phyloP scores from a whole-genome alignment of 92 coral and sea anemone genomes.

The Diadumene lineata region DNA sequence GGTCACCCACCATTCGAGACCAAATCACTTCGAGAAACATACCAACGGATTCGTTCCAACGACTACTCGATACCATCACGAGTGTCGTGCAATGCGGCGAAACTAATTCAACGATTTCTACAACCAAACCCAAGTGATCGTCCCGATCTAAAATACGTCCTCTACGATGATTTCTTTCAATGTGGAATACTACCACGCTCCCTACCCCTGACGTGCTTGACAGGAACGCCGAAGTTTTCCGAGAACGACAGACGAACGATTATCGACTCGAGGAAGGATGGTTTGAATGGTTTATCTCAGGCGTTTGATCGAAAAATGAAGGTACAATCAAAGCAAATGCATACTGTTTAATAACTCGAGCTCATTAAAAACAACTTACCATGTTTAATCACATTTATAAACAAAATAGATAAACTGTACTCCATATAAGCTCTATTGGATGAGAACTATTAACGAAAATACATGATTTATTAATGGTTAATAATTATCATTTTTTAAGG shows the following conservation, averaged over 20 bases:
- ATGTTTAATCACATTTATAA: too few relatives aligned
- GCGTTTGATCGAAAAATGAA: slow-evolving; percentile 74
- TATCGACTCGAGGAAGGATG: slow-evolving; percentile 51
- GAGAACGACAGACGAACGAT: slow-evolving; percentile 61
- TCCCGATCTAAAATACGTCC: slow-evolving; percentile 70
- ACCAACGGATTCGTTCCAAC: slow-evolving; percentile 83
- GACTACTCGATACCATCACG: slow-evolving; percentile 89
- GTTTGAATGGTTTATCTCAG: slow-evolving; percentile 55
- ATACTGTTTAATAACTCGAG: too few relatives aligned
- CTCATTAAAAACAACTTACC: too few relatives aligned
- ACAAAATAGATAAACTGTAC: too few relatives aligned
- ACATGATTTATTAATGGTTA: too few relatives aligned
- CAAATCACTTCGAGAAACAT: slow-evolving; percentile 86
- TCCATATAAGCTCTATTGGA: too few relatives aligned
- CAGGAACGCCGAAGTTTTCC: slow-evolving; percentile 82
- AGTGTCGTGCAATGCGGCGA: slow-evolving; percentile 82
- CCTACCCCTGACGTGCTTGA: slow-evolving; percentile 75
- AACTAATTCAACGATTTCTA: slow-evolving; percentile 76
- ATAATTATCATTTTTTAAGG: too few relatives aligned
- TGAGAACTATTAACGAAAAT: too few relatives aligned
- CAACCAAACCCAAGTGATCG: slow-evolving; percentile 83
- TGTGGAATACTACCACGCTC: slow-evolving; percentile 83
- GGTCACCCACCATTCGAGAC: slow-evolving; percentile 99
- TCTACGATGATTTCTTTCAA: slow-evolving; percentile 89
- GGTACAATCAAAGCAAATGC: too few relatives aligned